phyloP scores from a whole-genome alignment of 2,888 invertebrate genomes.

The Gortyna flavago region DNA sequence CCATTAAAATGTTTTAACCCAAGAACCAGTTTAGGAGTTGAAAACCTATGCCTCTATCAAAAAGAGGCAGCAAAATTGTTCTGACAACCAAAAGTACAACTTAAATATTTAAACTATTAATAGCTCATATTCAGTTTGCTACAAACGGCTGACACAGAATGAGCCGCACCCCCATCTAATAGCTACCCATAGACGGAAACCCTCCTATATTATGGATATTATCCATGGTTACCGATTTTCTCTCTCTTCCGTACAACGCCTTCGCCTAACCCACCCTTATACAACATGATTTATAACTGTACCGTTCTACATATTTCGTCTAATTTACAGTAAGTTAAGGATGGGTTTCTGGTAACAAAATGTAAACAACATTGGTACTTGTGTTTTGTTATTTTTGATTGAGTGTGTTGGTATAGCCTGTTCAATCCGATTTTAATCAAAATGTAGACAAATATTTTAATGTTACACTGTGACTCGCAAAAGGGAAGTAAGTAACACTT shows the following conservation, averaged over 20 bases:
- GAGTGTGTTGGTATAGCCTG: background rate
- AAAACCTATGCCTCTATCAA: too few relatives aligned
- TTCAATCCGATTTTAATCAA: background rate
- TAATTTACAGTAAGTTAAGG: slow-evolving; percentile 79
- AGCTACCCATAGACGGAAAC: slow-evolving; percentile 1
- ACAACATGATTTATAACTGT: slow-evolving; percentile 81
- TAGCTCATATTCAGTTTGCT: background rate
- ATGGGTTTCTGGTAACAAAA: slow-evolving; percentile 76
- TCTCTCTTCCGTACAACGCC: slow-evolving; percentile 52
- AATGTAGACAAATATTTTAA: background rate
- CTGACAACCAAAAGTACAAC: background rate
- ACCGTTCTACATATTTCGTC: slow-evolving; percentile 76
- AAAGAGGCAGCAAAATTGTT: too few relatives aligned
- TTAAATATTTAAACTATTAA: background rate
- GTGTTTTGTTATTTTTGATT: slow-evolving; percentile 4
- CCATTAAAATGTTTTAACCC: too few relatives aligned
- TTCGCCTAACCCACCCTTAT: slow-evolving; percentile 68
- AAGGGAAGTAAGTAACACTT: too few relatives aligned
- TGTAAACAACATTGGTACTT: slow-evolving; percentile 63
- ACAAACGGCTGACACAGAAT: background rate
- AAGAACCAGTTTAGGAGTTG: too few relatives aligned
- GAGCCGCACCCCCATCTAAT: background rate
- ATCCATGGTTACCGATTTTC: slow-evolving; percentile 15
- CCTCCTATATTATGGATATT: background rate
- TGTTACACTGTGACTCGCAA: background rate